phyloP scores from a whole-genome alignment of 2,113 vertebrate species.

The Meles meles region DNA sequence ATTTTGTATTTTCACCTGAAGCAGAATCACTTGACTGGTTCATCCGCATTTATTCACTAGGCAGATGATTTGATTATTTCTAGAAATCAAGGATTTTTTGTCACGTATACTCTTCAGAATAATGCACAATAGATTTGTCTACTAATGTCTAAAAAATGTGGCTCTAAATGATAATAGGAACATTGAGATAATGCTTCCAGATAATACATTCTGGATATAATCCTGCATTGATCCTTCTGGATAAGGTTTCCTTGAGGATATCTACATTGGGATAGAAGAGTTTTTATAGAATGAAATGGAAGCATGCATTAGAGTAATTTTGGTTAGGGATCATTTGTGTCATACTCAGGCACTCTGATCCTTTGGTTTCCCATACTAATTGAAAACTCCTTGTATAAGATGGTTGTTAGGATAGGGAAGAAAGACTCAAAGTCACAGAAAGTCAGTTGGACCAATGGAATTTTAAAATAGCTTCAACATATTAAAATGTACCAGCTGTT shows the following conservation, averaged over 20 bases:
- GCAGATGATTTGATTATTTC: background rate
- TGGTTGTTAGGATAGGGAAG: background rate
- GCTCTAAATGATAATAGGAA: background rate
- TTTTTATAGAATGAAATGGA: conserved; percentile 22
- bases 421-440: background rate
- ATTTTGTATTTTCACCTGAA: conserved; percentile 23
- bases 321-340: background rate
- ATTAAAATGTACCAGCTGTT: background rate
- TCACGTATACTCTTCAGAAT: background rate
- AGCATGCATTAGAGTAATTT: conserved; percentile 37
- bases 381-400: background rate
- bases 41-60: background rate
- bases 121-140: background rate
- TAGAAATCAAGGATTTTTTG: background rate
- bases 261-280: background rate
- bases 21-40: background rate
- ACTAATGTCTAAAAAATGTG: background rate
- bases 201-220: background rate
- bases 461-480: conserved; percentile 50
- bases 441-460: conserved; percentile 16
- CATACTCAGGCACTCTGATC: background rate
- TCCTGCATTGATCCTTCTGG: background rate
- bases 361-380: background rate
- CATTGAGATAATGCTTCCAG: background rate
- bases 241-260: background rate